phyloP scores from a whole-genome alignment of 2,113 vertebrate species.

The Rissa tridactyla region DNA sequence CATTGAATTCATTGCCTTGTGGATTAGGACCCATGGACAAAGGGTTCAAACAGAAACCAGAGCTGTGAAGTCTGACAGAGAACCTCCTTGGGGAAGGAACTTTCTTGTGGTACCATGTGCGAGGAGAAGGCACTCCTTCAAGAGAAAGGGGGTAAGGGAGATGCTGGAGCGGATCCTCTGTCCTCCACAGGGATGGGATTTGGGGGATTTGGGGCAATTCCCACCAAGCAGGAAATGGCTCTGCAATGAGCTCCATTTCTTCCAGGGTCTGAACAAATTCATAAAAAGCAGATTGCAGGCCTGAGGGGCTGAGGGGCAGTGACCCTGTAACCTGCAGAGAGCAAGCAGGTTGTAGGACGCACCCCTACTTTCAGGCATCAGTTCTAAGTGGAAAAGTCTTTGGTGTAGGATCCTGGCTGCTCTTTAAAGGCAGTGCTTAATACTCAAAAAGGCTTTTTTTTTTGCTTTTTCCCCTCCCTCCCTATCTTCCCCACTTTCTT shows the following conservation, averaged over 20 bases:
- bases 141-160: not conserved
- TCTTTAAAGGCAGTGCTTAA: not conserved
- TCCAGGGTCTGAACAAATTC: not conserved
- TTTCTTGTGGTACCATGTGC: not conserved
- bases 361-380: not conserved
- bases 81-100: not conserved
- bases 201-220: not conserved
- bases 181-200: fast-evolving
- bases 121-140: not conserved
- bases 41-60: slow-evolving; percentile 6
- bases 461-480: fast-evolving
- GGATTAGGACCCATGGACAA: not conserved
- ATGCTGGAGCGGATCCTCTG: not conserved
- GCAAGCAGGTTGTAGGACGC: not conserved
- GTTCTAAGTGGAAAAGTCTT: not conserved
- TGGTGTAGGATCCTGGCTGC: not conserved
- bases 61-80: not conserved
- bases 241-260: not conserved
- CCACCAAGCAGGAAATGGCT: not conserved
- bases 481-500: not conserved
- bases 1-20: not conserved
- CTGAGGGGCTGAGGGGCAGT: not conserved
- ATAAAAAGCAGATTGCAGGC: not conserved
- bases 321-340: not conserved
- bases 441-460: not conserved